These are phyloP conservation scores for Heptranchias perlo DNA, from an alignment of 2,113 vertebrate species.

Conservation along the genomic window DNA sequence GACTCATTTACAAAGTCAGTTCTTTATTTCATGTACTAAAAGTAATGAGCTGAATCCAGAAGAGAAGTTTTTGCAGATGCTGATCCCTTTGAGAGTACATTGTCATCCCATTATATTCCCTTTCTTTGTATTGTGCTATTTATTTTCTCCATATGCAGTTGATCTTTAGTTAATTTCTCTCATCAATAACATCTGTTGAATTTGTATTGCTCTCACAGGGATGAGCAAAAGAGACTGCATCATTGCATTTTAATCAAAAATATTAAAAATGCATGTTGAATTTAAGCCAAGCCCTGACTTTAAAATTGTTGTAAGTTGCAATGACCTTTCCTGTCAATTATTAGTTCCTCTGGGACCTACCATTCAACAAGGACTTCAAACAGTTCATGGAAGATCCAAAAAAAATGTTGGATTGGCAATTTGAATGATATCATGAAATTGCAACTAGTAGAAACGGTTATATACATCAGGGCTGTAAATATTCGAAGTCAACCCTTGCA, in stretches of 20 bases:
- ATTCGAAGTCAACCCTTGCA: not conserved
- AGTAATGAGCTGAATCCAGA: not conserved
- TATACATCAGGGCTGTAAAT: not conserved
- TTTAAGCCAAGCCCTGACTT: not conserved
- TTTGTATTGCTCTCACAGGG: not conserved
- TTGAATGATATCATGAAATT: conserved; percentile 1
- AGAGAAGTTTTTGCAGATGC: not conserved
- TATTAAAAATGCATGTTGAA: conserved; percentile 2
- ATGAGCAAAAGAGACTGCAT: not conserved
- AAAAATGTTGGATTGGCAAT: not conserved
- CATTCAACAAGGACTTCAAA: conserved; percentile 17
- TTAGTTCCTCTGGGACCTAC: conserved; percentile 20
- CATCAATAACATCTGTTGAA: not conserved
- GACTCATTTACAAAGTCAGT: conserved; percentile 10
- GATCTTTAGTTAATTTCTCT: conserved; percentile 17
- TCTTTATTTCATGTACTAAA: not conserved
- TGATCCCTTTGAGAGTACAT: not conserved
- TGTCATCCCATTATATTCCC: not conserved
- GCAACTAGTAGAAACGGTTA: not conserved
- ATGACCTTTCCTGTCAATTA: not conserved
- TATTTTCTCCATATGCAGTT: conserved; percentile 1
- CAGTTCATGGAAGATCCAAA: not conserved
- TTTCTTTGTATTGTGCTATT: not conserved
- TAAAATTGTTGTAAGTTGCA: not conserved
- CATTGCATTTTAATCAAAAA: conserved; percentile 9